Percentiles rank a stretch among this genome's conserved stretches.
These are phyloP conservation scores for Pogoniulus pusillus DNA, from an alignment of 2,797 vertebrate species.

Conservation along the genomic window DNA sequence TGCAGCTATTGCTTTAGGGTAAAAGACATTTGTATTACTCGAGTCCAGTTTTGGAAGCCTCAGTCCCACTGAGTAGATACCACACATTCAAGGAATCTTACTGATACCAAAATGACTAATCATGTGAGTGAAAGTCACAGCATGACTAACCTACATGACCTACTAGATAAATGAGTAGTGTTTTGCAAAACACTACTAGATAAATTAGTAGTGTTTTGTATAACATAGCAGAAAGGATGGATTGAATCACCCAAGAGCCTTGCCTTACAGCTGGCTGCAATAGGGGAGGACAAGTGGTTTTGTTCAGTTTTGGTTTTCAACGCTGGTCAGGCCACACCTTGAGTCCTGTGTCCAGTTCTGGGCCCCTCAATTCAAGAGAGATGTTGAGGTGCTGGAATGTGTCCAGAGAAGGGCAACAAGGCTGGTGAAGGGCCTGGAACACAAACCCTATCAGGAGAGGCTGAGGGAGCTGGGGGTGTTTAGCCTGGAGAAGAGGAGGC, in stretches of 20 bases:
- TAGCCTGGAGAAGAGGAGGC: too few relatives aligned
- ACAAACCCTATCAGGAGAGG: too few relatives aligned
- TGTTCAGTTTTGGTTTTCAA: neutral
- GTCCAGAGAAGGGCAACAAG: too few relatives aligned
- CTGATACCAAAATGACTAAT: slow-evolving; percentile 53
- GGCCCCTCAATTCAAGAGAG: too few relatives aligned
- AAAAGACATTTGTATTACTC: slow-evolving; percentile 24
- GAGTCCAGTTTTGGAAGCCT: slow-evolving; percentile 10
- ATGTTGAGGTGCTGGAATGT: too few relatives aligned
- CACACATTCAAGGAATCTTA: slow-evolving; percentile 38
- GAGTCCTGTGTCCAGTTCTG: too few relatives aligned
- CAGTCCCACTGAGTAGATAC: slow-evolving; percentile 46
- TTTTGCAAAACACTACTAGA: neutral
- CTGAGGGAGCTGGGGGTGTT: too few relatives aligned
- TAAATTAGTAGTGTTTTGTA: neutral
- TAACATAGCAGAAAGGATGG: neutral
- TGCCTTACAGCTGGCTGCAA: neutral
- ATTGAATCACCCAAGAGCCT: neutral
- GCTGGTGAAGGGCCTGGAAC: too few relatives aligned
- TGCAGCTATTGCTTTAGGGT: slow-evolving; percentile 32
- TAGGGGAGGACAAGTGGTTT: neutral
- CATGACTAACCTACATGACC: neutral
- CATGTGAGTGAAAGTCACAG: neutral
- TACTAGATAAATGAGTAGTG: neutral
- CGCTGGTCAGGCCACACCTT: too few relatives aligned